These are phyloP conservation scores for Notocelia uddmanniana DNA, from an alignment of 2,888 invertebrate genomes.

Conservation along the genomic window DNA sequence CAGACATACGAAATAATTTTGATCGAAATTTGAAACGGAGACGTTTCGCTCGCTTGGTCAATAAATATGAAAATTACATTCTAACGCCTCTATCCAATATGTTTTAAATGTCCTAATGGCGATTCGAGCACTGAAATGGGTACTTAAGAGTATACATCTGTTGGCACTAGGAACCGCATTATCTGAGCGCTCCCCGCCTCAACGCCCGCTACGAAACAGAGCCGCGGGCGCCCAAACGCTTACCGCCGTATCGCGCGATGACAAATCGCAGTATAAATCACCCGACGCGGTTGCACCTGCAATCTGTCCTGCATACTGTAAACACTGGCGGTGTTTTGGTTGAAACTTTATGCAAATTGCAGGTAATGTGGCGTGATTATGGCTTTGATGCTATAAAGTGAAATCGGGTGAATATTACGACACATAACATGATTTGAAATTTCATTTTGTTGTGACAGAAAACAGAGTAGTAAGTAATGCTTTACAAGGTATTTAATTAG, in stretches of 20 bases:
- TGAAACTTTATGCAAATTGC: slow-evolving; percentile 20
- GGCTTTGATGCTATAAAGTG: not conserved
- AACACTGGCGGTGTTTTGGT: slow-evolving; percentile 30
- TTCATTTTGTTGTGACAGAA: not conserved
- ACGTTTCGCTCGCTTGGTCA: too few species aligned
- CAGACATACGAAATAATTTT: too few species aligned
- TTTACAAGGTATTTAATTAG: too few species aligned
- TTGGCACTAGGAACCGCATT: not conserved
- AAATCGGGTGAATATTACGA: not conserved
- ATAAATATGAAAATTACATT: too few species aligned
- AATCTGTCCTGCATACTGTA: slow-evolving; percentile 33
- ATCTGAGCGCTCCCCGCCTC: not conserved
- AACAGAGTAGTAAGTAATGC: too few species aligned
- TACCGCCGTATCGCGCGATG: slow-evolving; percentile 52
- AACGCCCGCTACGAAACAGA: not conserved
- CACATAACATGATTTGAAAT: not conserved
- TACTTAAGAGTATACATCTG: not conserved
- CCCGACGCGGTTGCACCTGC: slow-evolving; percentile 46
- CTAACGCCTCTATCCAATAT: not conserved
- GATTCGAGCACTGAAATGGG: not conserved
- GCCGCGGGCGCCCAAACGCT: slow-evolving; percentile 2
- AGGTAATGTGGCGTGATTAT: slow-evolving; percentile 9
- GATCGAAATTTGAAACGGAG: too few species aligned
- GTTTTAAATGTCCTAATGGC: not conserved
- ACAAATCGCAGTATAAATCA: slow-evolving; percentile 54